Evolutionary conservation across 2,113 vertebrate genomes (phyloP).

Genomic region (Tor tambroides): DNA sequence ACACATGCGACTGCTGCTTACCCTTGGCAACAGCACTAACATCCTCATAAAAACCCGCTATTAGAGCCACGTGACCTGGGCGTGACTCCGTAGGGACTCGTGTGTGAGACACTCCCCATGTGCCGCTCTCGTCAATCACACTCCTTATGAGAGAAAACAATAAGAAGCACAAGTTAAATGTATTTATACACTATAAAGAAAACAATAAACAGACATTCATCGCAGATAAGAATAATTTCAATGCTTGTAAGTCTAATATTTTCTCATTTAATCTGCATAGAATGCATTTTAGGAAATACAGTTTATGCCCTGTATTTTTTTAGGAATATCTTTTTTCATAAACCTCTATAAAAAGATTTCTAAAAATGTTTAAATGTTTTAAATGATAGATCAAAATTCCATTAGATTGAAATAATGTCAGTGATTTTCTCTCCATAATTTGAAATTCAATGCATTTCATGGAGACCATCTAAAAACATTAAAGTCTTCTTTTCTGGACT

Average conservation of each 20-base stretch:
- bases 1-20: conserved; percentile 60
- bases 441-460: not conserved
- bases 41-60: conserved; percentile 98
- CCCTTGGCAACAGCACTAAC: conserved; percentile 98
- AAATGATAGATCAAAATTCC: too few species aligned
- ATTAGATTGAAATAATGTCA: too few species aligned
- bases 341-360: too few species aligned
- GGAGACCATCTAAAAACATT: not conserved
- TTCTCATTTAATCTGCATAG: too few species aligned
- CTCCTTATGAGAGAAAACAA: conserved; percentile 71
- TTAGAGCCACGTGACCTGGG: conserved; percentile 93
- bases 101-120: conserved; percentile 96
- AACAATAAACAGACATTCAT: too few species aligned
- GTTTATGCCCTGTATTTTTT: too few species aligned
- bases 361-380: too few species aligned
- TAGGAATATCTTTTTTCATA: too few species aligned
- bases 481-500: not conserved
- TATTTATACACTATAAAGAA: conserved; percentile 17
- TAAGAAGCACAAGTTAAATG: conserved; percentile 41
- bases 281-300: too few species aligned
- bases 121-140: conserved; percentile 83
- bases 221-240: too few species aligned
- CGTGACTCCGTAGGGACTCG: conserved; percentile 95
- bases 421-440: too few species aligned
- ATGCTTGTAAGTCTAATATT: too few species aligned